A percentile compares a stretch with the other conserved stretches of the same genome.
Conservation (phyloP, 2,113 vertebrate genomes). For the Bos indicus region DNA sequence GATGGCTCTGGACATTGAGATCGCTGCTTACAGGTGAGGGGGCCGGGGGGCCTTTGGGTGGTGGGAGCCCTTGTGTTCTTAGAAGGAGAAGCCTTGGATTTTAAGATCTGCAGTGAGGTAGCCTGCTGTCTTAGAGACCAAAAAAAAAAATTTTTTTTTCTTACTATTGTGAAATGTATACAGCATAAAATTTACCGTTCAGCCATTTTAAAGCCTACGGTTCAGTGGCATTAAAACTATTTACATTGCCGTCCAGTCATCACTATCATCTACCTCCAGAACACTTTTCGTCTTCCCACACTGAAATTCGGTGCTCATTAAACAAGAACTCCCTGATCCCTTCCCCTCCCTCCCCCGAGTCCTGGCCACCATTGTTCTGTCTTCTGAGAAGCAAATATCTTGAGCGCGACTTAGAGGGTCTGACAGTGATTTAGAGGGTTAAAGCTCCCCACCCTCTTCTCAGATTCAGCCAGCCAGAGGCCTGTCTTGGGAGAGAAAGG, state of each 20-base stretch:
- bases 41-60: background rate
- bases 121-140: background rate
- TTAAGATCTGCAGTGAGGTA: background rate
- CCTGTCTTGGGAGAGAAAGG: background rate
- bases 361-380: background rate
- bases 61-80: background rate
- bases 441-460: background rate
- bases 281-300: background rate
- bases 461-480: background rate
- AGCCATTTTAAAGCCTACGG: background rate
- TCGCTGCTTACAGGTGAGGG: conserved; percentile 92
- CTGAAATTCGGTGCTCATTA: background rate
- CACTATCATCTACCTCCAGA: background rate
- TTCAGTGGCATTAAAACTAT: background rate
- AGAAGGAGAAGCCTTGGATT: background rate
- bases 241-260: background rate
- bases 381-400: background rate
- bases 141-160: background rate
- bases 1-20: conserved; percentile 97
- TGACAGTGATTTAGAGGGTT: background rate
- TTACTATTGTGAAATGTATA: background rate
- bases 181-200: background rate
- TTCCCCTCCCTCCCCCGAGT: background rate
- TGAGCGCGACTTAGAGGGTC: background rate
- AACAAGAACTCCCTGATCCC: background rate